Conservation (phyloP, 2,888 invertebrate species). For the Coelinius sp. region DNA sequence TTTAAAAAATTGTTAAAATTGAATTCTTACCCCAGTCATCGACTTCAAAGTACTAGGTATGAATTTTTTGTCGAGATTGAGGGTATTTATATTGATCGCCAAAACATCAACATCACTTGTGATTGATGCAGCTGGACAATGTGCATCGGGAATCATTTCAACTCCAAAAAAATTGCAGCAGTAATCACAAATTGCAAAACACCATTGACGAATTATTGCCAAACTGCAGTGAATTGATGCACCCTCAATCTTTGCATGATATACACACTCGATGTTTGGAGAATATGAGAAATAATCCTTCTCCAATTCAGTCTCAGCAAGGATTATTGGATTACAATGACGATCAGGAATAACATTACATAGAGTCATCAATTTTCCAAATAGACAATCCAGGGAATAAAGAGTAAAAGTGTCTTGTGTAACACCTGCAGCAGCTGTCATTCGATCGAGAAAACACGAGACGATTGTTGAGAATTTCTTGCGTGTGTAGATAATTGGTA, state of each 20-base stretch:
- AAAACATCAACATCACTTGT: neutral
- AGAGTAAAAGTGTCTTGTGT: constrained; percentile 35
- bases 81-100: neutral
- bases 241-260: constrained; percentile 51
- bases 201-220: constrained; percentile 63
- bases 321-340: neutral
- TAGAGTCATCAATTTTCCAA: neutral
- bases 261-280: constrained; percentile 65
- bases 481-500: constrained; percentile 71
- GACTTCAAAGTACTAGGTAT: neutral
- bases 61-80: neutral
- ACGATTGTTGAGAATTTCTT: constrained; percentile 39
- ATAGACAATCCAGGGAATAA: constrained; percentile 33
- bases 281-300: constrained; percentile 66
- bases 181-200: constrained; percentile 65
- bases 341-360: neutral
- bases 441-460: constrained; percentile 49
- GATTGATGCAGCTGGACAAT: constrained; percentile 56
- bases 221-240: constrained; percentile 57
- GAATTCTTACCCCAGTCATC: constrained; percentile 4
- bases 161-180: constrained; percentile 57
- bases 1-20: neutral
- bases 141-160: constrained; percentile 52
- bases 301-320: constrained; percentile 63
- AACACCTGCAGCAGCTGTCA: constrained; percentile 50